Evolutionary conservation across 2,797 vertebrate genomes (phyloP).

Genomic region (Sebastes oblongus): DNA sequence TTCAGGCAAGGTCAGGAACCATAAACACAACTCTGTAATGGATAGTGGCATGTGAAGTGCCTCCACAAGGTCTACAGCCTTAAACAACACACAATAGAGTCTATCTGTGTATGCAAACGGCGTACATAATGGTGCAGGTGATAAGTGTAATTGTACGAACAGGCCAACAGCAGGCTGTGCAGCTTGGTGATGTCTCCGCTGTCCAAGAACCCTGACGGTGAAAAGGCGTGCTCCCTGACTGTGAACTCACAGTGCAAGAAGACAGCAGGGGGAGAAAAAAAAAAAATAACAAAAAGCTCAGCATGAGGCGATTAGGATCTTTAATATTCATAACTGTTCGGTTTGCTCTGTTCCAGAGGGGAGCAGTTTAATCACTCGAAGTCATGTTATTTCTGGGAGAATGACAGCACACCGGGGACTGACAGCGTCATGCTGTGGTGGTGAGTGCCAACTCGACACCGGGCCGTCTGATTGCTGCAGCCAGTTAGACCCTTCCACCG

Average conservation of each 20-base stretch:
- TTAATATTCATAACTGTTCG: conserved; percentile 75
- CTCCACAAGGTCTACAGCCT: conserved; percentile 18
- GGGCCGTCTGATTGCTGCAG: conserved; percentile 52
- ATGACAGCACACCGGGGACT: conserved; percentile 69
- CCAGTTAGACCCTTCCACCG: conserved; percentile 65
- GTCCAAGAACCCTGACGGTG: neutral
- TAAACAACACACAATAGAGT: conserved; percentile 34
- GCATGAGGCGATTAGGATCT: conserved; percentile 65
- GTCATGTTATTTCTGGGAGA: conserved; percentile 73
- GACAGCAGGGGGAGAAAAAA: neutral
- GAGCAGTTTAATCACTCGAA: conserved; percentile 71
- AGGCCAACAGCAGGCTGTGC: neutral
- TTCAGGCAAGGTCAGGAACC: conserved; percentile 68
- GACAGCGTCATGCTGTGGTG: conserved; percentile 61
- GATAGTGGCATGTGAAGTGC: conserved; percentile 42
- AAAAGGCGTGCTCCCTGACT: conserved; percentile 21
- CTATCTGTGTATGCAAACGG: conserved; percentile 23
- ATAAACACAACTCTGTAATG: conserved; percentile 58
- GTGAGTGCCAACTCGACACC: conserved; percentile 52
- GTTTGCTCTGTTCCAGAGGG: conserved; percentile 62
- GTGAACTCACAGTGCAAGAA: conserved; percentile 43
- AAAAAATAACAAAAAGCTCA: conserved; percentile 36
- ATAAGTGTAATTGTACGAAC: conserved; percentile 21
- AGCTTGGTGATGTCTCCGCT: neutral
- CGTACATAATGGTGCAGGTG: conserved; percentile 9